A percentile compares a stretch with the other conserved stretches of the same genome.
phyloP scores from a whole-genome alignment of 2,797 vertebrate genomes.

The Denticeps clupeoides region DNA sequence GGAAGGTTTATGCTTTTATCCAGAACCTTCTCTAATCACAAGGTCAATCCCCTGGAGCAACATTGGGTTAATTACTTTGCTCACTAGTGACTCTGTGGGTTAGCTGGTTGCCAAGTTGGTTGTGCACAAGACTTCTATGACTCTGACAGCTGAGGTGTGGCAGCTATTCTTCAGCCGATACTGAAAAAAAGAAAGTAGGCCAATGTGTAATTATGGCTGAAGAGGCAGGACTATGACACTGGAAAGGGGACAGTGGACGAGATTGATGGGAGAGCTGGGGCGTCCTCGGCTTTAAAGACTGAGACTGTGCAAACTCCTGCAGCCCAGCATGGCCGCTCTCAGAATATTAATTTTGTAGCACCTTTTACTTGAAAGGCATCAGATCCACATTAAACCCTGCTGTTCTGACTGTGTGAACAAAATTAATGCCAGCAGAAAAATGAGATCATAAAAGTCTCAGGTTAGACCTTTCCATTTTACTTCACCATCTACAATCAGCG shows the following conservation, averaged over 20 bases:
- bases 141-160: too few relatives aligned
- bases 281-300: slow-evolving; percentile 11
- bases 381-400: slow-evolving; percentile 2
- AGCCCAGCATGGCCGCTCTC: background rate
- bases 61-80: too few relatives aligned
- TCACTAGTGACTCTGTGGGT: too few relatives aligned
- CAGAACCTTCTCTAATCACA: too few relatives aligned
- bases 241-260: background rate
- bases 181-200: slow-evolving; percentile 7
- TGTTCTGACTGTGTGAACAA: slow-evolving; percentile 1
- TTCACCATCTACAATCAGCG: slow-evolving; percentile 4
- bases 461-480: slow-evolving; percentile 4
- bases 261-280: background rate
- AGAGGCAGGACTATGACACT: background rate
- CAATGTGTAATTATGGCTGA: background rate
- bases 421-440: slow-evolving; percentile 16
- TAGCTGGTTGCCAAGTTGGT: too few relatives aligned
- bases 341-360: slow-evolving; percentile 17
- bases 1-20: too few relatives aligned
- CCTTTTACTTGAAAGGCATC: slow-evolving; percentile 10
- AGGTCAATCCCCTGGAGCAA: too few relatives aligned
- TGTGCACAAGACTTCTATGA: too few relatives aligned
- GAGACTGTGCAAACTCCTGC: slow-evolving; percentile 13
- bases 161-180: too few relatives aligned
- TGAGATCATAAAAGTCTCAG: slow-evolving; percentile 6